phyloP scores from a whole-genome alignment of 1,140 invertebrate genomes.

The Lineus longissimus region DNA sequence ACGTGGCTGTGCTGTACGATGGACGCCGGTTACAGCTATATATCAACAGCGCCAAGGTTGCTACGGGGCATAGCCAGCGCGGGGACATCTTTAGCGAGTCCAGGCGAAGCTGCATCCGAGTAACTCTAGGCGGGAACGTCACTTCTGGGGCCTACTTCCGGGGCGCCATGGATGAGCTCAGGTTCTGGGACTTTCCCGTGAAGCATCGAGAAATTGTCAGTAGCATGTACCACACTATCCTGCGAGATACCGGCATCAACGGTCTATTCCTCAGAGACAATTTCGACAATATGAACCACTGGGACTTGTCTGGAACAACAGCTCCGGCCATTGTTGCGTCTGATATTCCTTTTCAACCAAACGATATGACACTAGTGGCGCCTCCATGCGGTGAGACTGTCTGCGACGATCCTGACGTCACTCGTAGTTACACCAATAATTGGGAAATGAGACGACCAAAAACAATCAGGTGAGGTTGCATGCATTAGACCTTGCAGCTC shows the following conservation, averaged over 20 bases:
- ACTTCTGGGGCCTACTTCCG: constrained; percentile 5
- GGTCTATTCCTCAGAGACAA: constrained; percentile 22
- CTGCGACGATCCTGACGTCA: constrained; percentile 41
- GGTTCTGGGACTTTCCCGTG: constrained; percentile 11
- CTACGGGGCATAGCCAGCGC: constrained; percentile 18
- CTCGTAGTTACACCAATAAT: constrained; percentile 25
- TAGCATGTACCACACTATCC: not conserved
- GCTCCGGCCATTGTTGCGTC: constrained; percentile 14
- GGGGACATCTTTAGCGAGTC: constrained; percentile 23
- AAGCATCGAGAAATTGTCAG: constrained; percentile 15
- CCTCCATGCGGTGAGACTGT: constrained; percentile 39
- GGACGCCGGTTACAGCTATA: constrained; percentile 22
- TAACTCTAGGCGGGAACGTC: constrained; percentile 24
- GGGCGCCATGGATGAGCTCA: constrained; percentile 15
- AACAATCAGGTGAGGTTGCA: not conserved
- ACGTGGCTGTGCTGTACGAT: constrained; percentile 25
- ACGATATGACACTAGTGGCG: constrained; percentile 19
- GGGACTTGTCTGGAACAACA: constrained; percentile 10
- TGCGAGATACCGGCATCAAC: not conserved
- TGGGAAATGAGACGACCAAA: constrained; percentile 21
- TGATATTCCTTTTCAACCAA: constrained; percentile 8
- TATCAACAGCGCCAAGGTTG: constrained; percentile 24
- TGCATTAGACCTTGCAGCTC: not conserved
- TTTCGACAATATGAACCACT: constrained; percentile 23
- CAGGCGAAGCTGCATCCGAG: constrained; percentile 18